These are phyloP conservation scores for Smittia aterrima DNA, from an alignment of 2,888 invertebrate genomes.

Conservation along the genomic window DNA sequence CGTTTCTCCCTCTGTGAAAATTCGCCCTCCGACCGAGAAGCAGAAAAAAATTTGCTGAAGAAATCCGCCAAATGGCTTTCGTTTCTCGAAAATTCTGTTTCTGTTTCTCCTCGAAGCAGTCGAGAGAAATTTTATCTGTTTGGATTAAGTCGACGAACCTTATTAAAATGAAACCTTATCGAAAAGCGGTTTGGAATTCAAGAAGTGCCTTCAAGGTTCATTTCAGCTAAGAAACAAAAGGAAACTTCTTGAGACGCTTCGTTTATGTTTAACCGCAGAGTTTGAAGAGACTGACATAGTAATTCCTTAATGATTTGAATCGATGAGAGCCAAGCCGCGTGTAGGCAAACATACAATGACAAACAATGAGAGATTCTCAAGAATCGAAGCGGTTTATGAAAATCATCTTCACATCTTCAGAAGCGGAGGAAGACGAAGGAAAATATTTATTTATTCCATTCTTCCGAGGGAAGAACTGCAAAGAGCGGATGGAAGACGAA, in stretches of 20 bases:
- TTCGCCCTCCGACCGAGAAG: background rate
- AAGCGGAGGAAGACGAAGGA: background rate
- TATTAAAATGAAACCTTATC: constrained; percentile 13
- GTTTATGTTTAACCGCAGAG: no score
- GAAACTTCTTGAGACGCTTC: no score
- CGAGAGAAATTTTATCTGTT: constrained; percentile 31
- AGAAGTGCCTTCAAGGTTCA: no score
- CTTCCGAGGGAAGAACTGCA: background rate
- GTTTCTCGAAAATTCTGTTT: background rate
- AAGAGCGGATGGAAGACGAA: background rate
- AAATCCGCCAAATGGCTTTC: background rate
- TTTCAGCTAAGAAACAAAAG: no score
- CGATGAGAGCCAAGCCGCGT: background rate
- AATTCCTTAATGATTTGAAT: background rate
- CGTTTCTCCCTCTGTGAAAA: background rate
- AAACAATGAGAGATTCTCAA: background rate
- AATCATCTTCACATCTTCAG: background rate
- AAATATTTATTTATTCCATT: background rate
- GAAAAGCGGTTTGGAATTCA: background rate
- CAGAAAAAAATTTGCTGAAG: background rate
- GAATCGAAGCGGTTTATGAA: constrained; percentile 1
- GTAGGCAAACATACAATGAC: background rate
- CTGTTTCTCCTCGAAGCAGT: constrained; percentile 18
- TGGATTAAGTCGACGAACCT: constrained; percentile 20
- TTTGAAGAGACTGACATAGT: background rate